Base-by-base conservation (phyloP, 2,113 vertebrate species). In the Paralichthys olivaceus region DNA sequence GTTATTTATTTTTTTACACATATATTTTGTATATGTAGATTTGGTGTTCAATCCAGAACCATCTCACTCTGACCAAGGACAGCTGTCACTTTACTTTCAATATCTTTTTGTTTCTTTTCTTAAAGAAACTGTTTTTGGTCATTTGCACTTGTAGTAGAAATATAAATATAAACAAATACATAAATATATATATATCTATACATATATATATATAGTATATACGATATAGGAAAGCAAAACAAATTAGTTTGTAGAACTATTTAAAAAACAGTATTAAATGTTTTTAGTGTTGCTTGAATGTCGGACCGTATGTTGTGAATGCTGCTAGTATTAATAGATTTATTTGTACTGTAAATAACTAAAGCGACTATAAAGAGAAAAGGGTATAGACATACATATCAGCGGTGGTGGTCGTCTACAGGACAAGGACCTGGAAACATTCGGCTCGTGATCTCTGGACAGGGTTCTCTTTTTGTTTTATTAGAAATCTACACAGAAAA, bases 1-100 rank as follows among this genome's bases (percentile, higher is more conserved):
- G 83, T 94, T 94, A 91, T 94, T 95, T 93, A 94, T 94, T 94
- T 94, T 94, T 94, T 92, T 94, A 62, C 89, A 87, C 89, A 91
- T 92, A 91, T 93, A 91, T 91, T 94, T 93, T 93, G 84, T 93
- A 92, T 92, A 91, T 87, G 89, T 90, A 89, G 89, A 91, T 90
- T 91, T 94, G 80, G 87, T 90, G 77, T 73, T 73, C 77, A 60
- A 75, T 88, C 75, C 72, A 85, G 84, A 85, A 81, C 76, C 88
- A 92, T 92, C 78, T 90, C 85, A 92, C 81, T 83, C 77, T 87
- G 92, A 93, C 88, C 89, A 87, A 87, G 83, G 73, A 91, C 83
- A 86, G 86, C 79, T 87, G 82, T 87, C 90, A 86, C 90, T 89
- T 88, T 89, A 84, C 85, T 73, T 90, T 89, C 23, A 79, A 85